Percentiles rank a stretch among this genome's conserved stretches.
Evolutionary conservation across 2,797 vertebrate genomes (phyloP).

Genomic region (Anisognathus igniventris): DNA sequence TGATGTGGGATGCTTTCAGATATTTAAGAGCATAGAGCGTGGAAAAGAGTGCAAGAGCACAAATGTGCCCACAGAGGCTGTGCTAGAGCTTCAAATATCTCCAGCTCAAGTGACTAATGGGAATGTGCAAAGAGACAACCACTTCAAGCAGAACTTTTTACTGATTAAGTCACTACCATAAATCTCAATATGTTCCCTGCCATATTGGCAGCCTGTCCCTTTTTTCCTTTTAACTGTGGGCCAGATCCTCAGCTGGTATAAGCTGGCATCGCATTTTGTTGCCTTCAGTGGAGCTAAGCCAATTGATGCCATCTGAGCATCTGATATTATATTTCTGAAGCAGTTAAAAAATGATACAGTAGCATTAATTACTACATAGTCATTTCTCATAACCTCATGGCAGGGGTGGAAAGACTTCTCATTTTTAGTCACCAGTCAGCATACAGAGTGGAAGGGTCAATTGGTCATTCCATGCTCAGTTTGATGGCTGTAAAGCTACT

Average conservation of each 20-base stretch:
- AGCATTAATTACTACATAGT: conserved; percentile 43
- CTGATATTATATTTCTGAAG: conserved; percentile 45
- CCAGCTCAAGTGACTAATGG: conserved; percentile 8
- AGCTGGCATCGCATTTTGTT: conserved; percentile 19
- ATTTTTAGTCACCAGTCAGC: not conserved
- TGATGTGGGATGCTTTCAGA: not conserved
- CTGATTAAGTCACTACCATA: conserved; percentile 46
- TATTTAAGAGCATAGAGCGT: not conserved
- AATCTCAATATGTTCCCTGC: conserved; percentile 64
- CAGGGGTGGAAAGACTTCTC: not conserved
- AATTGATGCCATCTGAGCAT: conserved; percentile 63
- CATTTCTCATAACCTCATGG: conserved; percentile 16
- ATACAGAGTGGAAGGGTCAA: conserved; percentile 14
- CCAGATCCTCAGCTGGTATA: conserved; percentile 57
- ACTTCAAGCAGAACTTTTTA: conserved; percentile 47
- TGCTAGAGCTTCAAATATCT: not conserved
- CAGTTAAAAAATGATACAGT: conserved; percentile 29
- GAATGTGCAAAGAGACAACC: not conserved
- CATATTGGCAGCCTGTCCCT: conserved; percentile 55
- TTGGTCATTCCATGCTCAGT: conserved; percentile 28
- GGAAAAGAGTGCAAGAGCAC: not conserved
- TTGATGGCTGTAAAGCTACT: not conserved
- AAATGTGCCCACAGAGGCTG: not conserved
- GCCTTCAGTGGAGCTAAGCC: conserved; percentile 53
- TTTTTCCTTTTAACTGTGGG: conserved; percentile 51